phyloP scores from a whole-genome alignment of 2,888 invertebrate species.

The Lasius platythorax region DNA sequence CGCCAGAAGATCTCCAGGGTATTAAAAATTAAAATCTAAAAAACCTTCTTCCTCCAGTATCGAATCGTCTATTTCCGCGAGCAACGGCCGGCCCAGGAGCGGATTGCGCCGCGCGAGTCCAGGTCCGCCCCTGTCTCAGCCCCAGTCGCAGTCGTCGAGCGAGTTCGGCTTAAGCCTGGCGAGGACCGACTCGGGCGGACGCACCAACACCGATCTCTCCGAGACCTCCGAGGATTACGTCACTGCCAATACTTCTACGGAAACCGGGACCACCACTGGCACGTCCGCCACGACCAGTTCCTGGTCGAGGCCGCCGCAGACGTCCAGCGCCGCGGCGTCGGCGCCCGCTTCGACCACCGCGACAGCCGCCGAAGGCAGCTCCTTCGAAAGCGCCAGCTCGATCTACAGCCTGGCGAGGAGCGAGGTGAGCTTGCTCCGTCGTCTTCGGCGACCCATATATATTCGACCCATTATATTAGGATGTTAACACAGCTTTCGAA shows the following conservation, averaged over 20 bases:
- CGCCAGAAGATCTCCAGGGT: not conserved
- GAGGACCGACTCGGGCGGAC: slow-evolving; percentile 91
- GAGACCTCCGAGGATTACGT: slow-evolving; percentile 97
- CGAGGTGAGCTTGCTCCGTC: slow-evolving; percentile 85
- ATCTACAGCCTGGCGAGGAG: slow-evolving; percentile 92
- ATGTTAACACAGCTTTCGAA: no score
- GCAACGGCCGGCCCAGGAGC: slow-evolving; percentile 80
- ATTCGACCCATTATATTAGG: no score
- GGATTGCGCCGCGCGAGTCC: slow-evolving; percentile 82
- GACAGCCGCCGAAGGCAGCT: slow-evolving; percentile 90
- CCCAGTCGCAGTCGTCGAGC: slow-evolving; percentile 84
- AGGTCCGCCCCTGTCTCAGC: slow-evolving; percentile 80
- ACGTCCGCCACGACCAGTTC: slow-evolving; percentile 85
- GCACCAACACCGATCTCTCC: slow-evolving; percentile 92
- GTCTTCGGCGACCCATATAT: no score
- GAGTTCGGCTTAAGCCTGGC: slow-evolving; percentile 87
- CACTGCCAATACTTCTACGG: slow-evolving; percentile 90
- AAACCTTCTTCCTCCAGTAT: slow-evolving; percentile 82
- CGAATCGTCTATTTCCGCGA: slow-evolving; percentile 76
- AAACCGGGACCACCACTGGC: slow-evolving; percentile 86
- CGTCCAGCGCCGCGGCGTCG: slow-evolving; percentile 81
- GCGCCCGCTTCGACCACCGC: slow-evolving; percentile 81
- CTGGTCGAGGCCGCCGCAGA: slow-evolving; percentile 87
- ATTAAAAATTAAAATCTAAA: not conserved
- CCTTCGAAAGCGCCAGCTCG: slow-evolving; percentile 95